These are phyloP conservation scores for Gastrophysa polygoni DNA, from an alignment of 2,888 invertebrate genomes.

Conservation along the genomic window DNA sequence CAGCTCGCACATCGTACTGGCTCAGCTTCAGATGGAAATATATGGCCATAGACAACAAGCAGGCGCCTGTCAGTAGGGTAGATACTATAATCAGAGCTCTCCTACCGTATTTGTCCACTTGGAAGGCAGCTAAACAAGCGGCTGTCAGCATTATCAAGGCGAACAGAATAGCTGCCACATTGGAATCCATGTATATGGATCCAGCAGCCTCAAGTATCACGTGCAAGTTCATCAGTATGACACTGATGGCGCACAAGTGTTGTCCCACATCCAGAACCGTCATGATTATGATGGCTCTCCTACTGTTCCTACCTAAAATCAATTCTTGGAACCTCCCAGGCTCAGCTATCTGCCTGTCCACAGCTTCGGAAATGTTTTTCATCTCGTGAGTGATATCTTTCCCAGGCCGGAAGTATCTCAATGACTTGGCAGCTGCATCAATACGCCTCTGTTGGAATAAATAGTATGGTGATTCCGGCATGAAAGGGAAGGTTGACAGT, in stretches of 20 bases:
- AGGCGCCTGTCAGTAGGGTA: slow-evolving; percentile 49
- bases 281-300: slow-evolving; percentile 54
- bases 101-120: slow-evolving; percentile 54
- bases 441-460: slow-evolving; percentile 46
- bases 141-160: slow-evolving; percentile 52
- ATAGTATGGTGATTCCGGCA: slow-evolving; percentile 56
- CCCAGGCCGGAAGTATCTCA: slow-evolving; percentile 46
- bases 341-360: slow-evolving; percentile 51
- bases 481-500: slow-evolving; percentile 49
- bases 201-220: slow-evolving; percentile 52
- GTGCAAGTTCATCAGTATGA: slow-evolving; percentile 57
- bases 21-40: slow-evolving; percentile 53
- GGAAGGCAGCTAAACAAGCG: slow-evolving; percentile 47
- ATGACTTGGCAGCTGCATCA: slow-evolving; percentile 47
- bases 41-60: slow-evolving; percentile 49
- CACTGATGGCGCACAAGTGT: slow-evolving; percentile 55
- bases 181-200: slow-evolving; percentile 48
- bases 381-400: slow-evolving; percentile 49
- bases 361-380: slow-evolving; percentile 49
- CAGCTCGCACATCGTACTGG: slow-evolving; percentile 43
- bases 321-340: slow-evolving; percentile 52
- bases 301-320: slow-evolving; percentile 50
- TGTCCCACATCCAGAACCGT: slow-evolving; percentile 53
- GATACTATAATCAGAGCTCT: slow-evolving; percentile 50
- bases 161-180: slow-evolving; percentile 53